Evolutionary conservation across 2,888 invertebrate genomes (phyloP).

Genomic region (Eurois occulta): DNA sequence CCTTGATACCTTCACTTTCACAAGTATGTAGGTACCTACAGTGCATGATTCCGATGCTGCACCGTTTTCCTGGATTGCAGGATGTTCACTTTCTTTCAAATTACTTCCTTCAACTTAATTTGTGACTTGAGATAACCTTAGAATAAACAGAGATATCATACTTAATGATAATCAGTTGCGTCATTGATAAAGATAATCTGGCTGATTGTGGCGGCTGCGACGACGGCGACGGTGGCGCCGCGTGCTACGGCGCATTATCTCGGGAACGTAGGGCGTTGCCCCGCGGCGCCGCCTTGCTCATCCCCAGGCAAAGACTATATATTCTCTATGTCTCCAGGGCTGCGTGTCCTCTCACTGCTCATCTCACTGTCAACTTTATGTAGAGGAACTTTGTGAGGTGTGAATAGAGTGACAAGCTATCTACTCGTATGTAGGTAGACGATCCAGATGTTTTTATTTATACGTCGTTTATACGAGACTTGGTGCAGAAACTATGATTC

Average conservation of each 20-base stretch:
- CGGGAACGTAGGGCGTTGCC: slow-evolving; percentile 36
- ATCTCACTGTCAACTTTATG: background rate
- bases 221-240: background rate
- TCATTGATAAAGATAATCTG: slow-evolving; percentile 41
- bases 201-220: background rate
- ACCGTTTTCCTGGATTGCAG: background rate
- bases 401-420: background rate
- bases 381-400: background rate
- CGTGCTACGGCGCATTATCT: slow-evolving; percentile 1
- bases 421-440: background rate
- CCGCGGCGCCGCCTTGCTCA: slow-evolving; percentile 8
- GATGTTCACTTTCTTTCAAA: background rate
- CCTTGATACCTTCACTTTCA: background rate
- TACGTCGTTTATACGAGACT: too few species aligned
- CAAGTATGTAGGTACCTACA: background rate
- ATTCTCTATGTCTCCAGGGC: too few species aligned
- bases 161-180: slow-evolving; percentile 40
- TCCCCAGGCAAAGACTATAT: too few species aligned
- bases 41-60: background rate
- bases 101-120: background rate
- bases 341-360: background rate
- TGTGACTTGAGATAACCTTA: slow-evolving; percentile 20
- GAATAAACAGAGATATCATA: slow-evolving; percentile 3
- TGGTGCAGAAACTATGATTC: too few species aligned
- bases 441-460: background rate